These are phyloP conservation scores for Drosophila varians DNA, from an alignment of 1,140 invertebrate species.

Conservation along the genomic window DNA sequence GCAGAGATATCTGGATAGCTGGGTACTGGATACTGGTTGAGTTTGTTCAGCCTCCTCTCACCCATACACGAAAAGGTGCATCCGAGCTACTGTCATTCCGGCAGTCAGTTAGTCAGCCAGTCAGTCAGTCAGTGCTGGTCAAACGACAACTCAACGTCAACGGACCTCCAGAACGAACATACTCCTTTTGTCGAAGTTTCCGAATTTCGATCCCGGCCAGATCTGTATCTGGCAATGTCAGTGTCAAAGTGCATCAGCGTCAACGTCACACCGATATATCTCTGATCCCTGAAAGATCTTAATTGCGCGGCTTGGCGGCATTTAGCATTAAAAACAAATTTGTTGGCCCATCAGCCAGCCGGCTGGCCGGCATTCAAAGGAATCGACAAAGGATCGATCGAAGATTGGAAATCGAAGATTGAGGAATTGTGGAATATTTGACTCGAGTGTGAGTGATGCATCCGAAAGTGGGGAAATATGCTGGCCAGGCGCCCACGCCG, in stretches of 20 bases:
- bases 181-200: conserved; percentile 41
- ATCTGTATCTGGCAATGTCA: conserved; percentile 75
- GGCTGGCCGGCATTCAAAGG: conserved; percentile 12
- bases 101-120: conserved; percentile 30
- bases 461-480: conserved; percentile 3
- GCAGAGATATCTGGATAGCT: conserved; percentile 5
- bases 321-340: conserved; percentile 50
- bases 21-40: no score
- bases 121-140: conserved; percentile 36
- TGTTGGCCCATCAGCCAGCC: conserved; percentile 12
- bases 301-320: conserved; percentile 40
- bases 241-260: conserved; percentile 66
- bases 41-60: conserved; percentile 42
- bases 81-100: conserved; percentile 57
- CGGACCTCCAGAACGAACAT: conserved; percentile 15
- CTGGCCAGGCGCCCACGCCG: conserved; percentile 32
- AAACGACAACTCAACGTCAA: conserved; percentile 71
- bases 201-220: conserved; percentile 7
- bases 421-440: conserved; percentile 14
- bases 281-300: conserved; percentile 49
- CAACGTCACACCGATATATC: conserved; percentile 53
- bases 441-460: conserved; percentile 15
- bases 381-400: conserved; percentile 25
- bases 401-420: conserved; percentile 8
- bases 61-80: conserved; percentile 7